Conservation (phyloP, 1,140 invertebrate genomes). For the Telenomus remus region DNA sequence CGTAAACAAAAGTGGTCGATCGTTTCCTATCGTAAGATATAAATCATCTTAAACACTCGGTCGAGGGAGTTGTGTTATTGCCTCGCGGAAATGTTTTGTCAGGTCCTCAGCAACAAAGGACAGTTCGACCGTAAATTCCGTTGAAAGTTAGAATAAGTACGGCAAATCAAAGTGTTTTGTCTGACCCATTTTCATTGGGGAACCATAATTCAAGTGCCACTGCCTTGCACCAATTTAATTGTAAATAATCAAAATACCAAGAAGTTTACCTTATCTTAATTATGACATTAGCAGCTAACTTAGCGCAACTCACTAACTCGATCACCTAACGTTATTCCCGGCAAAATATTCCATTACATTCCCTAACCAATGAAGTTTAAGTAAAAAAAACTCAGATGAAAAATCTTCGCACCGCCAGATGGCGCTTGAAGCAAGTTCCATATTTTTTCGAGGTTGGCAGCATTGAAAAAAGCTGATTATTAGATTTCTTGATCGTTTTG, state of each 20-base stretch:
- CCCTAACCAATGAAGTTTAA: slow-evolving; percentile 7
- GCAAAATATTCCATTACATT: slow-evolving; percentile 2
- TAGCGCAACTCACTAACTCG: background rate
- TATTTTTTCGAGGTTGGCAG: no score
- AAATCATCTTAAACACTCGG: slow-evolving; percentile 1
- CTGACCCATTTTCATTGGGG: background rate
- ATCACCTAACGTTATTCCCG: background rate
- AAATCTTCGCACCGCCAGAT: no score
- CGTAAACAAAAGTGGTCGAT: slow-evolving; percentile 22
- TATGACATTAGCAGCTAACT: slow-evolving; percentile 7
- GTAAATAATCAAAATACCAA: slow-evolving; percentile 6
- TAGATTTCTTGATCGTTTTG: no score
- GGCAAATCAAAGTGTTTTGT: background rate
- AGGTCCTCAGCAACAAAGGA: slow-evolving; percentile 26
- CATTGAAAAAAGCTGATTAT: no score
- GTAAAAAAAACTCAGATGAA: background rate
- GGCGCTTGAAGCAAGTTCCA: no score
- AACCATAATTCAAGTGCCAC: background rate
- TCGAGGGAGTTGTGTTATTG: slow-evolving; percentile 25
- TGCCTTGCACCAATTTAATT: slow-evolving; percentile 2
- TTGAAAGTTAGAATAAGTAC: slow-evolving; percentile 33
- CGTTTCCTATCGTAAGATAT: no score
- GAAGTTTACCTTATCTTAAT: slow-evolving; percentile 8
- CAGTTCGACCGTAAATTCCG: slow-evolving; percentile 31
- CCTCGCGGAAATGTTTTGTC: slow-evolving; percentile 22